phyloP scores from a whole-genome alignment of 2,888 invertebrate species.

The Onthophagus sagittarius region DNA sequence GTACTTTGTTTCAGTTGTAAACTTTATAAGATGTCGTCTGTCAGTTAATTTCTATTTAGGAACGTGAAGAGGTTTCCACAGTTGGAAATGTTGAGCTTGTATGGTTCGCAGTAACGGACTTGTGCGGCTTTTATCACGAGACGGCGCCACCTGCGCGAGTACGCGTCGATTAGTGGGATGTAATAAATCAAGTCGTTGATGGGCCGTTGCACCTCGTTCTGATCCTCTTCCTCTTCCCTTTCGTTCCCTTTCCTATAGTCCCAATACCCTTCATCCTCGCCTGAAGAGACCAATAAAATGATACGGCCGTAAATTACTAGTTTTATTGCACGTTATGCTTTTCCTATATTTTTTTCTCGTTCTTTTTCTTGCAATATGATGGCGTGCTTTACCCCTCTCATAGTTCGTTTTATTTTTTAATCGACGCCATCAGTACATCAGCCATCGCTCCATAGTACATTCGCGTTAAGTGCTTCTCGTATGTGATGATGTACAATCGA shows the following conservation, averaged over 20 bases:
- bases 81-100: not conserved
- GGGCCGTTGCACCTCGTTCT: not conserved
- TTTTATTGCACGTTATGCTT: not conserved
- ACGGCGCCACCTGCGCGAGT: slow-evolving; percentile 21
- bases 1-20: too few species aligned
- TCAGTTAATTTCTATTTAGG: not conserved
- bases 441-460: not conserved
- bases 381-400: not conserved
- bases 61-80: not conserved
- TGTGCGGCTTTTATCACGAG: slow-evolving; percentile 13
- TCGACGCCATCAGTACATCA: not conserved
- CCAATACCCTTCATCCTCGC: not conserved
- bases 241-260: too few species aligned
- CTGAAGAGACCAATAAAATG: not conserved
- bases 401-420: not conserved
- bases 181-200: slow-evolving; percentile 9
- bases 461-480: not conserved
- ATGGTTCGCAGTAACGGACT: not conserved
- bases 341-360: not conserved
- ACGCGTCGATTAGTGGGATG: slow-evolving; percentile 22
- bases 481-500: not conserved
- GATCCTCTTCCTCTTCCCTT: not conserved
- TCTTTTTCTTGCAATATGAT: not conserved
- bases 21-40: not conserved
- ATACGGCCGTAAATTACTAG: not conserved